Base-by-base conservation (phyloP, 2,113 vertebrate species). In the Calonectris borealis region DNA sequence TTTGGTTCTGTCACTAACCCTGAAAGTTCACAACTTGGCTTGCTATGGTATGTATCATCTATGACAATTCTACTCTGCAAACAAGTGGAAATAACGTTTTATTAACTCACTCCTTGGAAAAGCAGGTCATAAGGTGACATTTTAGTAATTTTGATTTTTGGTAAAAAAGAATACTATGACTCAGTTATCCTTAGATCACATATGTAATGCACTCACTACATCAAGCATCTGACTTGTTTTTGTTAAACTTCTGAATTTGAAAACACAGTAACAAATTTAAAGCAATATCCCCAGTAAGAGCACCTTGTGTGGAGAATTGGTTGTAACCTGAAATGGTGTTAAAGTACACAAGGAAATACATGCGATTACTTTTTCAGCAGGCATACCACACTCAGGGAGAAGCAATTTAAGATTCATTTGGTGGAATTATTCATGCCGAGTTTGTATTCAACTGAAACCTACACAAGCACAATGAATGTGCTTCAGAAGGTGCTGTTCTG, bases 1-100 rank as follows among this genome's bases (percentile, higher is more conserved):
- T 98, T 99, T 98, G 99, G 98, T 97, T 99, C 99, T 97, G 99
- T 98, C 93, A 99, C 98, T 98, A 99, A 98, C 98, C 99, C 99
- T 98, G 98, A 98, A 98, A 98, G 98, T 97, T 99, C 99, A 98
- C 98, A 98, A 98, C 98, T 98, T 98, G 98, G 98, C 97, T 98
- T 98, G 98, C 98, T 98, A 97, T 98, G 97, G 98, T 98, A 98
- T 98, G 98, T 99, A 98, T 99, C 99, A 98, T 99, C 99, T 99
- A 99, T 98, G 98, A 99, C 98, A 98, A 99, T 98, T 98, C 98
- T 98, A 98, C 98, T 99, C 99, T 99, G 99, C 98, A 99, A 98
- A 99, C 98, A 98, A 98, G 98, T 98, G 98, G 98, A 99, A 98
- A 99, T 98, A 99, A 99, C 34, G 98, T 98, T 97, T 97, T 88